phyloP scores from a whole-genome alignment of 2,113 vertebrate species.

The Eidolon helvum region DNA sequence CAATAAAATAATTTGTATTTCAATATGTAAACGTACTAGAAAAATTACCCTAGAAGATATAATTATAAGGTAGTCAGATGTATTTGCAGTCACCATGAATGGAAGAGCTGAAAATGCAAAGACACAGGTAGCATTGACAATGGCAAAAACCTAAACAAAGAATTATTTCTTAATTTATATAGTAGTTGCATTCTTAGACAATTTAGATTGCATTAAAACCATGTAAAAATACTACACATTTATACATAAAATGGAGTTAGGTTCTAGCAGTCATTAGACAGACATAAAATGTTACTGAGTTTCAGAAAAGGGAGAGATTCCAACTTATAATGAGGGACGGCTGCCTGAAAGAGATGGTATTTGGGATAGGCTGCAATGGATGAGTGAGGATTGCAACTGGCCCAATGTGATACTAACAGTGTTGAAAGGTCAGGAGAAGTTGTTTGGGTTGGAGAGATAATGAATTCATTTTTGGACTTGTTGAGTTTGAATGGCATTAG shows the following conservation, averaged over 20 bases:
- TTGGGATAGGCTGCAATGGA: not conserved
- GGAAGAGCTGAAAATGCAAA: not conserved
- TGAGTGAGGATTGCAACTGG: not conserved
- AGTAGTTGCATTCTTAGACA: not conserved
- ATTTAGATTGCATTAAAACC: not conserved
- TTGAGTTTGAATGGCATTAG: not conserved
- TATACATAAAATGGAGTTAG: conserved; percentile 8
- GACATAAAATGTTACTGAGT: not conserved
- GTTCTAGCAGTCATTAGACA: not conserved
- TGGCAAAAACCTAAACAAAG: conserved; percentile 15
- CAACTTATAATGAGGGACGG: not conserved
- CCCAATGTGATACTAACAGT: not conserved
- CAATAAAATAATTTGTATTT: conserved; percentile 17
- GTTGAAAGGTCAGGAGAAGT: not conserved
- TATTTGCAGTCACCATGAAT: not conserved
- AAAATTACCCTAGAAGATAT: not conserved
- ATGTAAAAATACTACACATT: not conserved
- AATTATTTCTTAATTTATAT: not conserved
- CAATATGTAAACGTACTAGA: not conserved
- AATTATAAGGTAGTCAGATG: not conserved
- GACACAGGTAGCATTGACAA: not conserved
- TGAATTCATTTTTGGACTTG: not conserved
- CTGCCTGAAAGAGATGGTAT: not conserved
- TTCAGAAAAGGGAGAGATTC: not conserved
- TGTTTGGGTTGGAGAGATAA: not conserved